These are phyloP conservation scores for Acrocyrtus sp. DNA, from an alignment of 2,888 invertebrate species.

Conservation along the genomic window DNA sequence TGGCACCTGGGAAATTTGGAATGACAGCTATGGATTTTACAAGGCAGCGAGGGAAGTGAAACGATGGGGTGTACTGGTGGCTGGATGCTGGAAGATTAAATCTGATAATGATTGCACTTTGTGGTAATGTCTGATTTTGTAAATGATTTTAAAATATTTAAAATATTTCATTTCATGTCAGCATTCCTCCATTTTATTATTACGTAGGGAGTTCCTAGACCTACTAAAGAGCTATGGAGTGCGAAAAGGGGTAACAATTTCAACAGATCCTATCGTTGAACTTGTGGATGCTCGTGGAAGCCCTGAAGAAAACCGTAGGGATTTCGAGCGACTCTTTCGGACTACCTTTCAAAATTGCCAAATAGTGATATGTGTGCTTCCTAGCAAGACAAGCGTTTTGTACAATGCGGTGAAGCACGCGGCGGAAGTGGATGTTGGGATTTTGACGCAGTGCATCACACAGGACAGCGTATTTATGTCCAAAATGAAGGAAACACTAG, in stretches of 20 bases:
- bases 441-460: conserved; percentile 67
- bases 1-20: conserved; percentile 54
- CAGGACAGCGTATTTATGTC: conserved; percentile 19
- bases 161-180: too few species aligned
- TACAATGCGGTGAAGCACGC: conserved; percentile 32
- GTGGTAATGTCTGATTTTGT: too few species aligned
- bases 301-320: not conserved
- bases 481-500: conserved; percentile 33
- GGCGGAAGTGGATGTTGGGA: conserved; percentile 58
- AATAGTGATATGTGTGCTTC: conserved; percentile 22
- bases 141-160: too few species aligned
- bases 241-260: conserved; percentile 8
- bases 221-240: not conserved
- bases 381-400: conserved; percentile 1
- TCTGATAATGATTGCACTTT: too few species aligned
- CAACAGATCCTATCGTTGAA: not conserved
- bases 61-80: conserved; percentile 50
- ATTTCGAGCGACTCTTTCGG: not conserved
- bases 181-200: too few species aligned
- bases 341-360: not conserved
- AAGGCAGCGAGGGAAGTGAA: conserved; percentile 4
- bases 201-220: not conserved
- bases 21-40: conserved; percentile 40
- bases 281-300: not conserved
- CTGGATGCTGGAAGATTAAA: conserved; percentile 3